Evolutionary conservation across 2,888 invertebrate genomes (phyloP).

Genomic region (Euproctis similis): DNA sequence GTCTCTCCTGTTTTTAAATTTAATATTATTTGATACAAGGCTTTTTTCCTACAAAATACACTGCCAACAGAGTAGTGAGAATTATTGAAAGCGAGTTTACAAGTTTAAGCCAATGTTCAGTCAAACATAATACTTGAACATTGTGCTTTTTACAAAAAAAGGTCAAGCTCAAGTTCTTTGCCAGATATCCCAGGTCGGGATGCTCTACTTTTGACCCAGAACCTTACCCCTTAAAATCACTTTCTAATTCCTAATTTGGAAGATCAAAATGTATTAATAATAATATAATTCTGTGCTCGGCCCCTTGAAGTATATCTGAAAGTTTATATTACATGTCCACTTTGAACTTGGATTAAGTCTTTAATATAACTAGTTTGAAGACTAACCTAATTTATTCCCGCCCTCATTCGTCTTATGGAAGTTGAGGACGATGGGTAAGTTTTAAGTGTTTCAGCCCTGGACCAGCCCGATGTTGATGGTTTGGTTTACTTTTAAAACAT

Average conservation of each 20-base stretch:
- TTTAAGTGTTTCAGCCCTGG: constrained; percentile 1
- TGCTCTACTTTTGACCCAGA: too few species aligned
- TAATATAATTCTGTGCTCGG: not conserved
- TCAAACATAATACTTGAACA: too few species aligned
- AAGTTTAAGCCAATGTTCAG: too few species aligned
- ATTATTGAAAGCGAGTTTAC: too few species aligned
- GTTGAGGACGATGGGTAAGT: constrained; percentile 1
- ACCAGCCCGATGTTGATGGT: not conserved
- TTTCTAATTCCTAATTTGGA: not conserved
- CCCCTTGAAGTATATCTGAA: not conserved
- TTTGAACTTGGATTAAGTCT: not conserved
- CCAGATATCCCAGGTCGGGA: too few species aligned
- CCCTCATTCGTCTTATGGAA: constrained; percentile 1
- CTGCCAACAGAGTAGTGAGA: too few species aligned
- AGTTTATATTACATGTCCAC: not conserved
- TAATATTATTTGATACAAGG: too few species aligned
- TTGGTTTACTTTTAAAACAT: constrained; percentile 5
- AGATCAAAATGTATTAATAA: not conserved
- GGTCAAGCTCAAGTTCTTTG: too few species aligned
- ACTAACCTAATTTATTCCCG: constrained; percentile 3
- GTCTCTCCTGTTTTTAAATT: too few species aligned
- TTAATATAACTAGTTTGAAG: not conserved
- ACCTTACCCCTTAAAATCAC: too few species aligned
- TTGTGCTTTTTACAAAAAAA: too few species aligned
- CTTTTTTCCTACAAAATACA: too few species aligned